phyloP scores from a whole-genome alignment of 2,113 vertebrate species.

The Hipposideros armiger region DNA sequence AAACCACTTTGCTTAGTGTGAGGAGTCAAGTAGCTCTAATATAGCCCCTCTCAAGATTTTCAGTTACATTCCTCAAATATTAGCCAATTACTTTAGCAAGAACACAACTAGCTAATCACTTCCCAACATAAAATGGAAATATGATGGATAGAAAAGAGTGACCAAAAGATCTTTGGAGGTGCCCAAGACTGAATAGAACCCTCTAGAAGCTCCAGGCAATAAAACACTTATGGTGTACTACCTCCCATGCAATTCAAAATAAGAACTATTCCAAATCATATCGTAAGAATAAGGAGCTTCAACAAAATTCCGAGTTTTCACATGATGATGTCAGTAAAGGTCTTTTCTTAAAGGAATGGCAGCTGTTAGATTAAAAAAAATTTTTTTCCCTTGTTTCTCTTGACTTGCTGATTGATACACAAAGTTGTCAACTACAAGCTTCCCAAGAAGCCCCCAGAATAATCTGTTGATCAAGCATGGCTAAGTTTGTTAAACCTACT shows the following conservation, averaged over 20 bases:
- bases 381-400: not conserved
- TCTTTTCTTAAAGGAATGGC: constrained; percentile 17
- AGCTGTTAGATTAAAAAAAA: constrained; percentile 3
- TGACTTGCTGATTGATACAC: constrained; percentile 9
- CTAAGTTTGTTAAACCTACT: not conserved
- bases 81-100: not conserved
- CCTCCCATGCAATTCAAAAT: constrained; percentile 49
- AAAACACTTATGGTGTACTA: not conserved
- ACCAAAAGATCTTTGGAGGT: constrained; percentile 11
- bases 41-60: not conserved
- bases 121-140: not conserved
- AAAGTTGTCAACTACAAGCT: not conserved
- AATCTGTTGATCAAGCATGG: not conserved
- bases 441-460: not conserved
- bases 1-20: constrained; percentile 32
- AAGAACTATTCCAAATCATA: constrained; percentile 9
- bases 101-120: not conserved
- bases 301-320: constrained; percentile 5
- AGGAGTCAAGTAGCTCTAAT: not conserved
- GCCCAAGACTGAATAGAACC: not conserved
- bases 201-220: not conserved
- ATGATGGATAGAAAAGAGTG: not conserved
- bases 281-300: constrained; percentile 13
- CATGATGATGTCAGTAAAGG: not conserved
- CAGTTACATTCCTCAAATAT: constrained; percentile 30